These are phyloP conservation scores for Mirounga angustirostris DNA, from an alignment of 2,113 vertebrate species.

Conservation along the genomic window DNA sequence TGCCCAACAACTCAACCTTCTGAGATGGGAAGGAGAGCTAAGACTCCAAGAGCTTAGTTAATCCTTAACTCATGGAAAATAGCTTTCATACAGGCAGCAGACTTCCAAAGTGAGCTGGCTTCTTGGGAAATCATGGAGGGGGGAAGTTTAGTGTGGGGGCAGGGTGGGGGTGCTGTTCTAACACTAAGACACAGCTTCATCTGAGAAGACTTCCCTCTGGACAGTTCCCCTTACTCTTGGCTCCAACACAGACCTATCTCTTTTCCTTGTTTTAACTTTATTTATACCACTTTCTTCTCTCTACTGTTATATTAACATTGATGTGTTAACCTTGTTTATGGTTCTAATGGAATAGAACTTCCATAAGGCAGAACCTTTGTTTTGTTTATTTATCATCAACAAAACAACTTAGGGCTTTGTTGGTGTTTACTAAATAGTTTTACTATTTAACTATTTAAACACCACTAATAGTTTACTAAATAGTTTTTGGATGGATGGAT, in stretches of 20 bases:
- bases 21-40: background rate
- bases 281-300: background rate
- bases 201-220: background rate
- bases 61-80: background rate
- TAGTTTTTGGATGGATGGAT: background rate
- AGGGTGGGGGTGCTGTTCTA: background rate
- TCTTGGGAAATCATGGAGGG: background rate
- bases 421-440: background rate
- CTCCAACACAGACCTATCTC: background rate
- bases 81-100: background rate
- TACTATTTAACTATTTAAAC: no score
- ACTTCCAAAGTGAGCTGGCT: background rate
- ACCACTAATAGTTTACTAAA: background rate
- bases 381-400: background rate
- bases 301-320: background rate
- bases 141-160: background rate
- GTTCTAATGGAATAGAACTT: background rate
- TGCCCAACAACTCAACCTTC: background rate
- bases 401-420: background rate
- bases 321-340: slow-evolving; percentile 12
- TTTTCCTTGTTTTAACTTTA: background rate
- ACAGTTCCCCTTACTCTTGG: rapidly evolving
- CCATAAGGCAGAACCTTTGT: background rate
- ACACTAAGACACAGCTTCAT: rapidly evolving
- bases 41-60: background rate